Evolutionary conservation across 2,797 vertebrate genomes (phyloP), one percentile per base, ranked within the genome.

Genomic region (Chlorospingus flavigularis): DNA sequence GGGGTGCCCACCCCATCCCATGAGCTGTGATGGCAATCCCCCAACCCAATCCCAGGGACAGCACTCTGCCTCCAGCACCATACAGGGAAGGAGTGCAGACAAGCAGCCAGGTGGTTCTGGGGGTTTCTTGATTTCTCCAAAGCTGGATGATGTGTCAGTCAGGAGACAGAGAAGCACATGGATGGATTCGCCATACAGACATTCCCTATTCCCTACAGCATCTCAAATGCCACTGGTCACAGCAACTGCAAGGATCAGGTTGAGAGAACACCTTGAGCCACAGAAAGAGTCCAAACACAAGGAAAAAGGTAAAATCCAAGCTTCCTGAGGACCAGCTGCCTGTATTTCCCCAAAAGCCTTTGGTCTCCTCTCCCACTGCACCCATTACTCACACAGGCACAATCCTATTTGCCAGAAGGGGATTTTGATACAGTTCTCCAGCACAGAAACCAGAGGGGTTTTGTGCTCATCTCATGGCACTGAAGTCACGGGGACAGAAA

Each of bases 41-140:
- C 50, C 25, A 28, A 0, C 14, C 42, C 54, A 42, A 5, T 4
- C 11, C 63, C 48, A 58, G 21, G 28, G 68, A 68, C 37, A 39
- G 16, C 2, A 5, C 20, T 39, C 26, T 67, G 10, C 66, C 42
- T 50, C 24, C 40, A 20, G 78, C 50, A 57, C 19, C 21, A 7
- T 3, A 3, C 68, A 31, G 35, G n/a, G 33, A 71, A 63, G 31
- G 20, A 31, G 74, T 67, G 45, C 30, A 54, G 51, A 50, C 37
- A 43, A 31, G 14, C 58, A 68, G 4, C 1, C 9, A 10, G 17
- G 18, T 25, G 53, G 16, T 18, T 48, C 33, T 25, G 26, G 88
- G 42, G 37, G 2, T 9, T 12, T 28, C 28, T 62, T 0, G 0
- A 4, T 8, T n/a, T 47, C 25, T 14, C 62, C 66, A 47, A 26